phyloP scores from a whole-genome alignment of 2,797 vertebrate species.

The Tragopan temminckii region DNA sequence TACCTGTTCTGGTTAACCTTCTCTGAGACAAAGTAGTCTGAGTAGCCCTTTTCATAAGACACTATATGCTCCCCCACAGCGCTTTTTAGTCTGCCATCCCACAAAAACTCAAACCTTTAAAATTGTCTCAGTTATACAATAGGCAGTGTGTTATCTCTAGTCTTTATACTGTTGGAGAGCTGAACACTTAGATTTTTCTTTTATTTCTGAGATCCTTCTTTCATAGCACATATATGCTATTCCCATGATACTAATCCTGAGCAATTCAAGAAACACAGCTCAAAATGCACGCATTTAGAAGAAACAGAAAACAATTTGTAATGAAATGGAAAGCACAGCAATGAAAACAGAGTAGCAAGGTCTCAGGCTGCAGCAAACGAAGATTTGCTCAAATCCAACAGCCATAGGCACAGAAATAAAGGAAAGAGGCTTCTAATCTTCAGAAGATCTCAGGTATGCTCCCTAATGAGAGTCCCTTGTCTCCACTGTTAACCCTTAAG shows the following conservation, averaged over 20 bases:
- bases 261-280: not conserved
- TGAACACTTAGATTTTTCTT: not conserved
- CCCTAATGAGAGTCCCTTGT: too few species aligned
- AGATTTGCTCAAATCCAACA: too few species aligned
- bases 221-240: not conserved
- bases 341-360: too few species aligned
- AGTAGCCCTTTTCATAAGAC: not conserved
- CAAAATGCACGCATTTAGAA: not conserved
- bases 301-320: too few species aligned
- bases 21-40: not conserved
- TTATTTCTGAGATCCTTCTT: not conserved
- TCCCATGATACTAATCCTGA: not conserved
- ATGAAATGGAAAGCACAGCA: too few species aligned
- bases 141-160: not conserved
- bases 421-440: too few species aligned
- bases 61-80: not conserved
- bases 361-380: not conserved
- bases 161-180: not conserved
- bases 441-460: too few species aligned
- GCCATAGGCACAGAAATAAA: too few species aligned
- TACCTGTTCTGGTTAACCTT: not conserved
- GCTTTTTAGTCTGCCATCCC: not conserved
- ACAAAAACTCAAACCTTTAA: not conserved
- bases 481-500: too few species aligned
- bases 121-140: rapidly evolving